Percentiles rank a stretch among this genome's conserved stretches.
Evolutionary conservation across 2,888 invertebrate species (phyloP).

Genomic region (Embidobia sp.): DNA sequence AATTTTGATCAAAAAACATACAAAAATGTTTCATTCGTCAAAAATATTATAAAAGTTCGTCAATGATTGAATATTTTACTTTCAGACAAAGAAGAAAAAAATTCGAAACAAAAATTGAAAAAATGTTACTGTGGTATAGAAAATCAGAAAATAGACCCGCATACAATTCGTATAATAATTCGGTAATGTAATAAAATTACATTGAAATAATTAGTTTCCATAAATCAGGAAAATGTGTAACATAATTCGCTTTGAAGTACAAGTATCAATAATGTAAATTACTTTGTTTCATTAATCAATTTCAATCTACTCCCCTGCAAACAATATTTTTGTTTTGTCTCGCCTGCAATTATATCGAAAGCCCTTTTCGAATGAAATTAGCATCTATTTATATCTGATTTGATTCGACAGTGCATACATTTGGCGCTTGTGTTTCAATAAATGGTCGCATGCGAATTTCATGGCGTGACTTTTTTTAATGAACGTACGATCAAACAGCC

Average conservation of each 20-base stretch:
- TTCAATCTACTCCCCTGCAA: constrained; percentile 6
- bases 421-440: constrained; percentile 69
- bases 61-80: too few relatives aligned
- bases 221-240: not conserved
- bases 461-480: constrained; percentile 73
- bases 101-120: too few relatives aligned
- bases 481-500: constrained; percentile 72
- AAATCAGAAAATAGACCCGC: too few relatives aligned
- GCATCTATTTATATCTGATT: constrained; percentile 51
- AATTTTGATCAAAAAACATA: too few relatives aligned
- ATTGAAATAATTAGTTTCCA: not conserved
- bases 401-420: constrained; percentile 58
- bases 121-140: too few relatives aligned
- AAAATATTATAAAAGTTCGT: too few relatives aligned
- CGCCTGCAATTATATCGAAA: constrained; percentile 16
- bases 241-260: not conserved
- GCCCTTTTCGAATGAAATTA: constrained; percentile 34
- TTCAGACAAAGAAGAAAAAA: too few relatives aligned
- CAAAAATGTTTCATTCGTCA: too few relatives aligned
- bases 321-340: constrained; percentile 21
- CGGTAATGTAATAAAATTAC: too few relatives aligned
- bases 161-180: too few relatives aligned
- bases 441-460: constrained; percentile 59
- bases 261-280: not conserved
- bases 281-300: constrained; percentile 21